Conservation (phyloP, 2,888 invertebrate genomes). For the Cactoblastis cactorum region DNA sequence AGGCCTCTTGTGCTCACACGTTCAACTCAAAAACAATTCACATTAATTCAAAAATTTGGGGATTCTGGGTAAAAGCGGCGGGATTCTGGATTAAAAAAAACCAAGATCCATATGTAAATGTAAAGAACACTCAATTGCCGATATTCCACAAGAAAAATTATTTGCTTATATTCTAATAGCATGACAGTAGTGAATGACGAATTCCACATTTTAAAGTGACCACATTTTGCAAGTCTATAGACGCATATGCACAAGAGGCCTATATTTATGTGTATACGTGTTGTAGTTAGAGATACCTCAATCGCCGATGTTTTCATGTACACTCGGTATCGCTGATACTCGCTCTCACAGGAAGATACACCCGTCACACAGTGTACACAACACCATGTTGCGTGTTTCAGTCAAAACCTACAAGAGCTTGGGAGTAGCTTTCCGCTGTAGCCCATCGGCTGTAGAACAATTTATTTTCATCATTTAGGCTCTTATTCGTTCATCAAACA, state of each 20-base stretch:
- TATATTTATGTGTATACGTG: not conserved
- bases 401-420: not conserved
- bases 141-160: too few species aligned
- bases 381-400: slow-evolving; percentile 8
- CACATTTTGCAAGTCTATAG: not conserved
- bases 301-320: not conserved
- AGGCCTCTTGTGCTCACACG: not conserved
- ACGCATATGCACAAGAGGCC: not conserved
- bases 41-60: not conserved
- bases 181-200: too few species aligned
- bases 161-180: too few species aligned
- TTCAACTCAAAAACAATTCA: too few species aligned
- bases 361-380: not conserved
- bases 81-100: too few species aligned
- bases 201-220: too few species aligned
- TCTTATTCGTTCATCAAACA: not conserved
- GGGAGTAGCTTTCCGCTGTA: slow-evolving; percentile 6
- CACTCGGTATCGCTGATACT: not conserved
- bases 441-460: not conserved
- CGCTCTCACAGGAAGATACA: too few species aligned
- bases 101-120: too few species aligned
- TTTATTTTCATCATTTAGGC: not conserved
- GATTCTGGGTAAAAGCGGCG: too few species aligned
- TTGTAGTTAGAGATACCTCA: not conserved
- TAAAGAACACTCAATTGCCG: too few species aligned